Conservation (phyloP, 1,140 invertebrate genomes). For the Drosophila elegans region DNA sequence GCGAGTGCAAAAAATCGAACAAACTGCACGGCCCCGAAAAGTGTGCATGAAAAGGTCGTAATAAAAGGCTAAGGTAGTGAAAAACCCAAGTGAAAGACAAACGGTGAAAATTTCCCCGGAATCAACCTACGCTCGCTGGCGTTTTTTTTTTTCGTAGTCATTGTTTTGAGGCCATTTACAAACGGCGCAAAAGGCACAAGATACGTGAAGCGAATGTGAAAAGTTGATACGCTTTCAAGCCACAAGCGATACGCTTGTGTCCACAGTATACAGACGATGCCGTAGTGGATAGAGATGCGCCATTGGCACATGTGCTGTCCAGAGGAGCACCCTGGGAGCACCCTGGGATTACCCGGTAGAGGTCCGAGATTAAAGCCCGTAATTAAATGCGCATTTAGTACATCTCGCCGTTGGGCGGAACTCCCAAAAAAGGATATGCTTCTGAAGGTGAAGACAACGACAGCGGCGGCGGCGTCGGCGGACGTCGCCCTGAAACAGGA, state of each 20-base stretch:
- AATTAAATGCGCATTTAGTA: constrained; percentile 45
- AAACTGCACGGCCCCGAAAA: not conserved
- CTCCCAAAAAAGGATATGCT: constrained; percentile 33
- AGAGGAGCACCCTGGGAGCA: constrained; percentile 57
- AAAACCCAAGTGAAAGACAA: constrained; percentile 55
- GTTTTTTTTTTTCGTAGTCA: constrained; percentile 51
- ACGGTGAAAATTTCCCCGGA: constrained; percentile 64
- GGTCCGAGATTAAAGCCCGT: constrained; percentile 8
- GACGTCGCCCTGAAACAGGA: constrained; percentile 77
- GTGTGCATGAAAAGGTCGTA: constrained; percentile 26
- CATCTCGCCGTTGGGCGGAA: constrained; percentile 44
- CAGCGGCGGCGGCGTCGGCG: constrained; percentile 56
- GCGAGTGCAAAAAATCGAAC: constrained; percentile 45
- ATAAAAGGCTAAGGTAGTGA: constrained; percentile 28
- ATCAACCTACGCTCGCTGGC: constrained; percentile 29
- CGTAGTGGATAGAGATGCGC: not conserved
- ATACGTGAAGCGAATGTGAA: constrained; percentile 42
- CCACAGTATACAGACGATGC: constrained; percentile 27
- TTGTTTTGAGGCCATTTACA: constrained; percentile 67
- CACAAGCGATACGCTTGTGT: constrained; percentile 6
- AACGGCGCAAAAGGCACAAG: constrained; percentile 73
- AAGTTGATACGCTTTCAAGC: constrained; percentile 24
- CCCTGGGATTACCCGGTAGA: constrained; percentile 3
- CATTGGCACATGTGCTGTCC: constrained; percentile 13
- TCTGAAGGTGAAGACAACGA: constrained; percentile 41